phyloP scores from a whole-genome alignment of 2,797 vertebrate genomes.

The Nasua narica region DNA sequence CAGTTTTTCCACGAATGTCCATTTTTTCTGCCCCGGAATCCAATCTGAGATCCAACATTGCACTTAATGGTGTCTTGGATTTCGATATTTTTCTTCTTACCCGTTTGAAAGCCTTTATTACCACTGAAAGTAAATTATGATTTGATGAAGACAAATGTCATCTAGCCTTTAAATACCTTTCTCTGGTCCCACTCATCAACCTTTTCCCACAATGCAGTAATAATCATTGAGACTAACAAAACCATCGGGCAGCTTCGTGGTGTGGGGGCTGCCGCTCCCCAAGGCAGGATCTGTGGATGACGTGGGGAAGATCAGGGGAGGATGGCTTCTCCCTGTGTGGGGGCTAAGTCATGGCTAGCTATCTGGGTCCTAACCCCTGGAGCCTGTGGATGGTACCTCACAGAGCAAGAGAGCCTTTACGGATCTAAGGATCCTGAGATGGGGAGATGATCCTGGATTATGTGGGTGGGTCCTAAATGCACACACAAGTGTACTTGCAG shows the following conservation, averaged over 20 bases:
- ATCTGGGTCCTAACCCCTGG: neutral
- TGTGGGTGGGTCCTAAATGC: neutral
- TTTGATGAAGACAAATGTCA: neutral
- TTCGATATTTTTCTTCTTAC: neutral
- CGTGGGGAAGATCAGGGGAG: neutral
- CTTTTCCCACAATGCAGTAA: neutral
- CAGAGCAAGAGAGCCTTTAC: neutral
- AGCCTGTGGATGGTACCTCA: neutral
- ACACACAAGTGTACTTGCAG: neutral
- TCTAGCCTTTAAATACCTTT: neutral
- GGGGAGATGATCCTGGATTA: neutral
- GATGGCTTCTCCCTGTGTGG: neutral
- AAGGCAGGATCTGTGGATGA: neutral
- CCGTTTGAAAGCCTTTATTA: neutral
- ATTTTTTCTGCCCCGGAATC: neutral
- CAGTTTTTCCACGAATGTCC: neutral
- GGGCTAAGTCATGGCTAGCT: neutral
- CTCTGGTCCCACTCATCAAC: neutral
- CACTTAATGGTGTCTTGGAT: neutral
- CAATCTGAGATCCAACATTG: neutral
- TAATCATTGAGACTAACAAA: neutral
- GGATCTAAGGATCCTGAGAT: neutral
- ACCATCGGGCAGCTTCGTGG: neutral
- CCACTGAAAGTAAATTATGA: neutral
- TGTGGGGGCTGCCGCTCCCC: fast-evolving